Evolutionary conservation across 2,113 vertebrate species (phyloP).

Genomic region (Leucopternis melanops): DNA sequence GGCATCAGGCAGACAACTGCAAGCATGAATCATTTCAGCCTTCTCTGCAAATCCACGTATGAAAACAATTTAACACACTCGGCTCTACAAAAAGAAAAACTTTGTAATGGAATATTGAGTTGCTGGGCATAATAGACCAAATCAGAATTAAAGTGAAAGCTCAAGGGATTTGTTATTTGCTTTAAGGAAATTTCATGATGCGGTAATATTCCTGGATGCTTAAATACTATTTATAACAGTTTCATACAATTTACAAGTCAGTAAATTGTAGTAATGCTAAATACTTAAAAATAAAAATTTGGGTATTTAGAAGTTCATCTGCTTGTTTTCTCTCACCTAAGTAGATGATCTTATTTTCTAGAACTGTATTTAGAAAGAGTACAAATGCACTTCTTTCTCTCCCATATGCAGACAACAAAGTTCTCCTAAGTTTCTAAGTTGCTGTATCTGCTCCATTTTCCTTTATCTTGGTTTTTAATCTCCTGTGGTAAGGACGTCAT

Average conservation of each 20-base stretch:
- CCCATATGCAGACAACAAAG: neutral
- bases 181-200: neutral
- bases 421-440: neutral
- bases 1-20: neutral
- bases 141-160: neutral
- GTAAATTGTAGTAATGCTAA: neutral
- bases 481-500: neutral
- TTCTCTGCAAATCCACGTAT: neutral
- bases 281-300: neutral
- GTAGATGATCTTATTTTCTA: neutral
- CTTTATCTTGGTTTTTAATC: neutral
- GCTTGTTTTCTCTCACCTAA: neutral
- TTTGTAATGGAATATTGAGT: neutral
- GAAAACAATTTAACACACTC: neutral
- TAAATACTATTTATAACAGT: neutral
- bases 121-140: neutral
- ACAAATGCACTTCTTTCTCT: neutral
- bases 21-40: neutral
- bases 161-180: neutral
- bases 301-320: neutral
- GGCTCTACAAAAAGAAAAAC: neutral
- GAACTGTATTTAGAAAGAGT: neutral
- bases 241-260: neutral
- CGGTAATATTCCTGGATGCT: neutral
- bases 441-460: neutral